Conservation (phyloP, 2,113 vertebrate species). For the Rhadina sibilatrix region DNA sequence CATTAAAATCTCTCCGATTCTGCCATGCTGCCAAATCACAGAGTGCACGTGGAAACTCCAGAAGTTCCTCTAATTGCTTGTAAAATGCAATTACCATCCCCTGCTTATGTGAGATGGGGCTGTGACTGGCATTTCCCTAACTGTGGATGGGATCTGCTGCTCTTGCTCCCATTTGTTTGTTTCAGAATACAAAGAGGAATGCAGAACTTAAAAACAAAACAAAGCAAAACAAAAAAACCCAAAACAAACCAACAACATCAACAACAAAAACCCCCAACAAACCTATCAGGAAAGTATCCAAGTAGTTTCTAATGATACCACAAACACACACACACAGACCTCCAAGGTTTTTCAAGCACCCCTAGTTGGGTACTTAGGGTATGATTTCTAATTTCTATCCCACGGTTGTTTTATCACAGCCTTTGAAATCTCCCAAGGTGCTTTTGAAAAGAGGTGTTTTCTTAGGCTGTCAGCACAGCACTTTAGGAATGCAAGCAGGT, state of each 20-base stretch:
- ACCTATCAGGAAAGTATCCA: not conserved
- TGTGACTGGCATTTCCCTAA: not conserved
- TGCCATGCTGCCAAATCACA: slow-evolving; percentile 57
- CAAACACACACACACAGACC: not conserved
- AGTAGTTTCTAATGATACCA: not conserved
- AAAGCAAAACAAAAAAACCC: not conserved
- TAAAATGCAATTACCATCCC: slow-evolving; percentile 59
- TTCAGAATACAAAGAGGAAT: not conserved
- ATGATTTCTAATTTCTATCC: slow-evolving; percentile 48
- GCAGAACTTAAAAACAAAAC: not conserved
- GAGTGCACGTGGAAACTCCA: slow-evolving; percentile 49
- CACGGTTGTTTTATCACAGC: slow-evolving; percentile 15
- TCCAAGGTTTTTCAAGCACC: not conserved
- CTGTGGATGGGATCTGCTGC: not conserved
- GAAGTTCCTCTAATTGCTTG: slow-evolving; percentile 68
- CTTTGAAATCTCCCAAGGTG: slow-evolving; percentile 27
- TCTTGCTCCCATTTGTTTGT: slow-evolving; percentile 9
- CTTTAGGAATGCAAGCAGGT: slow-evolving; percentile 7
- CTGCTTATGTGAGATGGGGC: not conserved
- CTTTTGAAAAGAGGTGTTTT: slow-evolving; percentile 46
- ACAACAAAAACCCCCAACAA: not conserved
- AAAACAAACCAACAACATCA: no score
- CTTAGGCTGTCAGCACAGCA: slow-evolving; percentile 23
- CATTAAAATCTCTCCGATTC: slow-evolving; percentile 63
- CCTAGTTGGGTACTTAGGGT: not conserved